Evolutionary conservation across 1,140 invertebrate species (phyloP), one percentile per base, ranked within the genome.

Genomic region (Lerema accius): DNA sequence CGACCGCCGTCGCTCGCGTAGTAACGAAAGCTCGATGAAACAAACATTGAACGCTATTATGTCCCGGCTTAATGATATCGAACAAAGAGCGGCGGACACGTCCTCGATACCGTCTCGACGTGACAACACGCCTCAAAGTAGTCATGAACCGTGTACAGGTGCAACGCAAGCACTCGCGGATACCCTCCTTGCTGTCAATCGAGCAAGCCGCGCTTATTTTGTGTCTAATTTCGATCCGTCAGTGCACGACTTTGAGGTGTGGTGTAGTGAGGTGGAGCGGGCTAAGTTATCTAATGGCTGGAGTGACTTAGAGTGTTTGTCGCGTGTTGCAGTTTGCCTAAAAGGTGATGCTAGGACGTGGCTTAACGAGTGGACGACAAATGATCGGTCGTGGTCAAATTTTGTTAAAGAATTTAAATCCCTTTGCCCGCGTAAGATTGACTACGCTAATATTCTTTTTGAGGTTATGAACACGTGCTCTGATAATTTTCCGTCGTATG

Each of bases 391-490:
- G 9, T 67, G 58, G 66, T 56, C 56, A 6, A 71, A 65, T 37
- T 71, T 71, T 50, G 63, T 50, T 40, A 16, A 3, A 5, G 69
- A 75, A 58, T 75, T 72, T 51, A 71, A 53, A 13, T 32, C 63
- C 5, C 46, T 67, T 4, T 73, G 67, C 19, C 53, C 58, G 4
- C 15, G 37, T 1, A 63, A 63, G 13, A 7, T 70, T 3, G 67
- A 73, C 15, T 59, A 42, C n/a, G 67, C 71, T 9, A 46, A 55
- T 40, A 73, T 64, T 9, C 11, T 73, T 7, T 67, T 48, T 53
- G 67, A 67, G 5, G 58, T 55, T 14, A 67, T 73, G 62, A 63
- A 42, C 6, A 59, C 56, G 0, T 50, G 32, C 11, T 69, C 64
- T 4, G 61, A 69, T 32, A 49, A 64, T 10, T 69, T 61, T 28